Conservation (phyloP, 2,797 vertebrate genomes). For the Coilia nasus region DNA sequence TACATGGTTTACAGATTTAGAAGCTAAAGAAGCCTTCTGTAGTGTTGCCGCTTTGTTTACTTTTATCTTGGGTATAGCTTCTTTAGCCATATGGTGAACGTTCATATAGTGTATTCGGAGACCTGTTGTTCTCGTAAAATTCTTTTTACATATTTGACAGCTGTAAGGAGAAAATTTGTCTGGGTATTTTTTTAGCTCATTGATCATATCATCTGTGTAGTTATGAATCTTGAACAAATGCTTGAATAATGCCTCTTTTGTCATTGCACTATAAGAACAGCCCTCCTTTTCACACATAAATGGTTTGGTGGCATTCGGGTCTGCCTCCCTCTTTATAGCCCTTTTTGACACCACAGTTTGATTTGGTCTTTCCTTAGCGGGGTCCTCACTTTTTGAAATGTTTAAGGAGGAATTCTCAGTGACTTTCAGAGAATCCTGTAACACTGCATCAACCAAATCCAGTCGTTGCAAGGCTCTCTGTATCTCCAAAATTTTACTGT, state of each 20-base stretch:
- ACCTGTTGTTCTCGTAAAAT: slow-evolving; percentile 97
- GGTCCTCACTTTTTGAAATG: background rate
- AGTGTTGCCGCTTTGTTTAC: slow-evolving; percentile 65
- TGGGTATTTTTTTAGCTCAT: slow-evolving; percentile 94
- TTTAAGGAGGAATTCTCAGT: slow-evolving; percentile 31
- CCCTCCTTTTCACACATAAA: slow-evolving; percentile 90
- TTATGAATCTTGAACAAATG: slow-evolving; percentile 93
- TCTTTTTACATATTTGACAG: slow-evolving; percentile 95
- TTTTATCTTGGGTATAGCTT: slow-evolving; percentile 90
- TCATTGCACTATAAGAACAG: slow-evolving; percentile 96
- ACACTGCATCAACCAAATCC: slow-evolving; percentile 80
- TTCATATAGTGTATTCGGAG: slow-evolving; percentile 97
- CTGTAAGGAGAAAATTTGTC: slow-evolving; percentile 93
- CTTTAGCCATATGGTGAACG: slow-evolving; percentile 91
- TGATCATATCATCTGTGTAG: slow-evolving; percentile 89
- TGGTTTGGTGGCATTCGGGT: slow-evolving; percentile 83
- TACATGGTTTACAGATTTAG: background rate
- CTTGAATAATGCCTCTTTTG: slow-evolving; percentile 97
- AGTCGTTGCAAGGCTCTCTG: slow-evolving; percentile 88
- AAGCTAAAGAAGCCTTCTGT: background rate
- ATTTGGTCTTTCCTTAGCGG: background rate
- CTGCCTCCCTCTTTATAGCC: background rate
- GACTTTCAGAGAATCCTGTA: slow-evolving; percentile 36
- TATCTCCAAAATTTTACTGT: slow-evolving; percentile 88
- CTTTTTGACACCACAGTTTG: slow-evolving; percentile 1